A percentile compares a stretch with the other conserved stretches of the same genome.
phyloP scores from a whole-genome alignment of 2,888 invertebrate genomes.

The Cephus pulcher region DNA sequence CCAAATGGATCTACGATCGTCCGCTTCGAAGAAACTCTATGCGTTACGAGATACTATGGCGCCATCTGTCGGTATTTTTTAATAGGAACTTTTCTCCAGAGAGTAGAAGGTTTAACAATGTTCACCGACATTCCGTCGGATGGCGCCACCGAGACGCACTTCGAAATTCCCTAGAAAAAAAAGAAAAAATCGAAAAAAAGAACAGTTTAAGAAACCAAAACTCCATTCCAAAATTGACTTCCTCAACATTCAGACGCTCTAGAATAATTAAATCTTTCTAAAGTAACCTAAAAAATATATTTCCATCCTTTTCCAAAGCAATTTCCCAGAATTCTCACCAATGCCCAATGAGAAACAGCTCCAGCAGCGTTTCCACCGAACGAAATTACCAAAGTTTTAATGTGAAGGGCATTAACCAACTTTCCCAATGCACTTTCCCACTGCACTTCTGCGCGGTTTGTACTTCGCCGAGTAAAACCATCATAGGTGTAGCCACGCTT shows the following conservation, averaged over 20 bases:
- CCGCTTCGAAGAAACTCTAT: background rate
- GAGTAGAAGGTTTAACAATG: conserved; percentile 16
- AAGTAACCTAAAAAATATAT: background rate
- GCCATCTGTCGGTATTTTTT: conserved; percentile 55
- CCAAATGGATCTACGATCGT: background rate
- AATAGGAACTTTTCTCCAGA: conserved; percentile 23
- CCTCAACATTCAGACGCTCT: background rate
- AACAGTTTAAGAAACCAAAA: background rate
- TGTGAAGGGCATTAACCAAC: conserved; percentile 54
- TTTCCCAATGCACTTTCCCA: conserved; percentile 42
- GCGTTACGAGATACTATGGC: conserved; percentile 45
- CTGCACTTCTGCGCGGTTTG: conserved; percentile 29
- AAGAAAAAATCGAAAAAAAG: background rate
- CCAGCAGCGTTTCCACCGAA: conserved; percentile 23
- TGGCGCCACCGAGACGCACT: conserved; percentile 47
- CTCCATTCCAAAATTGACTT: background rate
- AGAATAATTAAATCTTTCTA: background rate
- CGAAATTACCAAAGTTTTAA: conserved; percentile 56
- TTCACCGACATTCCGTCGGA: conserved; percentile 44
- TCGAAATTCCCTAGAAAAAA: background rate
- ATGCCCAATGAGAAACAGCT: background rate
- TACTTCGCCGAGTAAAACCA: background rate
- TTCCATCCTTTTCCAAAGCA: background rate
- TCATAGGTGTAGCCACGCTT: background rate
- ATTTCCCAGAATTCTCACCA: background rate